Percentiles rank a stretch among this genome's conserved stretches.
phyloP scores from a whole-genome alignment of 2,113 vertebrate genomes.

The Rattus norvegicus region GRCr8 NC_086019.1:112473501-112474000 shows the following conservation, averaged over 20 bases:
- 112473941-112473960: not conserved
- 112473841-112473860: not conserved
- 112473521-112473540: not conserved
- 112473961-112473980: not conserved
- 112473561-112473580: not conserved
- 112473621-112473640: not conserved
- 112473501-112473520: not conserved
- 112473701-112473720: not conserved
- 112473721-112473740: not conserved
- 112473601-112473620: not conserved
- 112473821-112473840: not conserved
- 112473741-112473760: not conserved
- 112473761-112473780: not conserved
- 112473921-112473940: not conserved
- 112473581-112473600: not conserved
- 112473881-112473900: conserved; percentile 1
- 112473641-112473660: not conserved
- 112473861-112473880: not conserved
- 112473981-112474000: not conserved
- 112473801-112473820: not conserved
- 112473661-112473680: not conserved
- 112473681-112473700: not conserved
- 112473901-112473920: not conserved
- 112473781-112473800: not conserved
- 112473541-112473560: not conserved